Percentiles rank a stretch among this genome's conserved stretches.
Conservation (phyloP, 1,140 invertebrate genomes). For the Zaprionus taronus region DNA sequence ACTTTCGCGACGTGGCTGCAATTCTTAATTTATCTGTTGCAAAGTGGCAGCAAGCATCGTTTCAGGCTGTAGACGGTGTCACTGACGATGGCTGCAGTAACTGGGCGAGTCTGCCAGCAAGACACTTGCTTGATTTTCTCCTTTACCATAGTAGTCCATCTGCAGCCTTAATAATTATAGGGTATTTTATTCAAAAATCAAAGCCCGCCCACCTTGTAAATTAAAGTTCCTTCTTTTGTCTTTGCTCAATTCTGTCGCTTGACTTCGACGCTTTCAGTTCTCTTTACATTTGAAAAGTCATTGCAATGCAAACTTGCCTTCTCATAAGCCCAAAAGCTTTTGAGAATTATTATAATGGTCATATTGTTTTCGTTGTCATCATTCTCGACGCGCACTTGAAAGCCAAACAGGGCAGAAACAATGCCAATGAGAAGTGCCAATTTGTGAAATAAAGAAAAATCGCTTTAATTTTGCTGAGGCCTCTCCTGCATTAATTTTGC, state of each 20-base stretch:
- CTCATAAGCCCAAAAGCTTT: neutral
- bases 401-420: neutral
- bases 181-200: neutral
- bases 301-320: neutral
- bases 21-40: slow-evolving; percentile 6
- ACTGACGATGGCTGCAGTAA: neutral
- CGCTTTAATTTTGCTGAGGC: neutral
- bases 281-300: neutral
- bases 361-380: neutral
- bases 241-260: neutral
- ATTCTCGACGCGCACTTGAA: neutral
- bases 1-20: neutral
- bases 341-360: neutral
- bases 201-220: neutral
- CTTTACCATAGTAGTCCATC: neutral
- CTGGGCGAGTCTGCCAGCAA: neutral
- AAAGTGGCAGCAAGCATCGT: slow-evolving; percentile 1
- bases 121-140: neutral
- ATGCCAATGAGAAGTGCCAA: neutral
- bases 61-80: neutral
- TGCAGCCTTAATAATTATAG: neutral
- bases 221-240: neutral
- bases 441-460: neutral
- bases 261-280: neutral
- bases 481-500: no score